Percentiles rank a stretch among this genome's conserved stretches.
Conservation (phyloP, 2,888 invertebrate genomes). For the Drosophila robusta region DNA sequence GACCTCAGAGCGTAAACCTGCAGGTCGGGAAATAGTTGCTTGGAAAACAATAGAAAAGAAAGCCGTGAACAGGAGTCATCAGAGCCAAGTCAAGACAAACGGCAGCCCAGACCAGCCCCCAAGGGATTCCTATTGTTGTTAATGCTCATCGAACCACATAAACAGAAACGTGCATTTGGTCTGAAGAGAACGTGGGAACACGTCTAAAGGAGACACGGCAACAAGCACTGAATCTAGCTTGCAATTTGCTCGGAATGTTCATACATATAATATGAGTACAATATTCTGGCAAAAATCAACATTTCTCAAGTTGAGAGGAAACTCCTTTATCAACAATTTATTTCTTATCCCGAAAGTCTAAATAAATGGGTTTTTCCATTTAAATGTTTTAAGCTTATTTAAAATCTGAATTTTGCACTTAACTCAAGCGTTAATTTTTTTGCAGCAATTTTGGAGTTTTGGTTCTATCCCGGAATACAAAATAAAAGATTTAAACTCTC, state of each 20-base stretch:
- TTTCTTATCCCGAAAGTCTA: too few species aligned
- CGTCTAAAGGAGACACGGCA: slow-evolving; percentile 31
- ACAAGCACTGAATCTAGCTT: slow-evolving; percentile 66
- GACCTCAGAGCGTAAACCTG: slow-evolving; percentile 55
- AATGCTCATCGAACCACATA: slow-evolving; percentile 7
- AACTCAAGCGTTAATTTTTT: too few species aligned
- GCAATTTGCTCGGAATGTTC: slow-evolving; percentile 49
- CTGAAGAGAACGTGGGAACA: slow-evolving; percentile 4
- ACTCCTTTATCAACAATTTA: too few species aligned
- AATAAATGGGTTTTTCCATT: too few species aligned
- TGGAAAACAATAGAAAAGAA: slow-evolving; percentile 58
- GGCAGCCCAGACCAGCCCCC: neutral
- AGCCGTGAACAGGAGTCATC: slow-evolving; percentile 56
- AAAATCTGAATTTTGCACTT: too few species aligned
- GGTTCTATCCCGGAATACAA: too few species aligned
- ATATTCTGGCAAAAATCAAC: too few species aligned
- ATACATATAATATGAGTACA: neutral
- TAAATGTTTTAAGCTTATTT: too few species aligned
- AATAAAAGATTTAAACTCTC: too few species aligned
- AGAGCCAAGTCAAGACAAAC: slow-evolving; percentile 18
- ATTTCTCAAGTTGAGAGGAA: too few species aligned
- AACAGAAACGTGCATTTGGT: slow-evolving; percentile 22
- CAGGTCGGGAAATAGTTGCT: slow-evolving; percentile 34
- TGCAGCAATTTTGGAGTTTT: too few species aligned
- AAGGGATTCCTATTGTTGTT: slow-evolving; percentile 29